Percentiles rank a stretch among this genome's conserved stretches.
These are phyloP conservation scores for Dyspetes luteomarginatus DNA, from an alignment of 2,888 invertebrate genomes.

Conservation along the genomic window DNA sequence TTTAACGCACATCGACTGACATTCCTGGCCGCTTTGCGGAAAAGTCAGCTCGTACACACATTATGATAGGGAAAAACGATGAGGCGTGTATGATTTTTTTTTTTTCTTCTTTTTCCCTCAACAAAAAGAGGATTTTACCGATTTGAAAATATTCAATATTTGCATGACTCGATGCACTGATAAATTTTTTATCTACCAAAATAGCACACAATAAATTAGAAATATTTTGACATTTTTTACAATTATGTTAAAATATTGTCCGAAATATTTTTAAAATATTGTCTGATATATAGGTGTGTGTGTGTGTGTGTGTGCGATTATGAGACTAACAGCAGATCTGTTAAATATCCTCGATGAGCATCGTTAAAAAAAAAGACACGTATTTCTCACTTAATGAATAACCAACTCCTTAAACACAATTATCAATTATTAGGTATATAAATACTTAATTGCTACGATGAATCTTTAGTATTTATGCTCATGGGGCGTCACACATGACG, in stretches of 20 bases:
- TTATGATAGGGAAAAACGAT: conserved; percentile 36
- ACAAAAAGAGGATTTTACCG: conserved; percentile 21
- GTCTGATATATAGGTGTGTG: conserved; percentile 18
- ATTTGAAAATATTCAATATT: conserved; percentile 33
- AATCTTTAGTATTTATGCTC: conserved; percentile 57
- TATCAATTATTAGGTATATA: conserved; percentile 61
- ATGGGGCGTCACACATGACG: conserved; percentile 7
- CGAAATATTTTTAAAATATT: too few species aligned
- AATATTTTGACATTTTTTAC: too few species aligned
- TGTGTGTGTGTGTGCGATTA: conserved; percentile 1
- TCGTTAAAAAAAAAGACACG: conserved; percentile 57
- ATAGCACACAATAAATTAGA: too few species aligned
- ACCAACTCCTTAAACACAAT: conserved; percentile 55
- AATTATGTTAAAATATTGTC: too few species aligned
- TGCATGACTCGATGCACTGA: conserved; percentile 34
- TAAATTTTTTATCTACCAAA: too few species aligned
- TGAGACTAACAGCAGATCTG: conserved; percentile 44
- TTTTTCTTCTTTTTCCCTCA: too few species aligned
- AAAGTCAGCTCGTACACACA: conserved; percentile 6
- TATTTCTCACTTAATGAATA: conserved; percentile 54
- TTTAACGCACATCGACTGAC: conserved; percentile 38
- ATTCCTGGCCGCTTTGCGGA: neutral
- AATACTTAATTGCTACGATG: conserved; percentile 64
- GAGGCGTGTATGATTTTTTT: neutral
- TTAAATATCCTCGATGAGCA: conserved; percentile 54